These are phyloP conservation scores for Ostrea edulis DNA, from an alignment of 1,140 invertebrate genomes.

Conservation along the genomic window DNA sequence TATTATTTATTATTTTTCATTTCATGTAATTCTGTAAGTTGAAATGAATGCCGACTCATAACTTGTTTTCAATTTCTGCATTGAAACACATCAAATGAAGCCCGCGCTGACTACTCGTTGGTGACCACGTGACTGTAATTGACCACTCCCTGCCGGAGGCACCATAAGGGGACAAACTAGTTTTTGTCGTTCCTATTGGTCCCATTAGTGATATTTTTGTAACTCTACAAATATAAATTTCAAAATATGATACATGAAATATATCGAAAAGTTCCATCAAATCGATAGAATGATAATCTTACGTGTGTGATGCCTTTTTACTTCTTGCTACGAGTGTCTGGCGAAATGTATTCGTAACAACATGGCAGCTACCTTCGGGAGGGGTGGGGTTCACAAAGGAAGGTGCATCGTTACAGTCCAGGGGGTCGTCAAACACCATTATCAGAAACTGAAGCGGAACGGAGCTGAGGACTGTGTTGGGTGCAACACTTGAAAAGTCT, in stretches of 20 bases:
- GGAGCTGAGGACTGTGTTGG: background rate
- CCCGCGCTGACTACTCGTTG: background rate
- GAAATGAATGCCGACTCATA: background rate
- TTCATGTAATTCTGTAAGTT: background rate
- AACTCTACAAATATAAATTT: background rate
- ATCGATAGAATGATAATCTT: background rate
- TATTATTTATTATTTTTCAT: background rate
- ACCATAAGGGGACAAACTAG: background rate
- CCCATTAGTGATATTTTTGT: background rate
- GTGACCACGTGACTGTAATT: slow-evolving; percentile 21
- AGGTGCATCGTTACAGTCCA: background rate
- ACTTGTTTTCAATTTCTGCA: slow-evolving; percentile 4
- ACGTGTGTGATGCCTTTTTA: background rate
- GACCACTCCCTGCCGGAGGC: background rate
- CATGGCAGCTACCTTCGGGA: background rate
- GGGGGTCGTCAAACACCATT: background rate
- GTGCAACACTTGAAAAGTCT: background rate
- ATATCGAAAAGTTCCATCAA: background rate
- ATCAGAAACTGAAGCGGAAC: slow-evolving; percentile 6
- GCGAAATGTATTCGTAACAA: background rate
- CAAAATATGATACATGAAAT: background rate
- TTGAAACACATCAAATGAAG: background rate
- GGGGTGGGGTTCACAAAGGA: background rate
- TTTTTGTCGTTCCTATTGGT: background rate
- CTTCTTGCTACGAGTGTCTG: background rate